Evolutionary conservation across 1,140 invertebrate genomes (phyloP).

Genomic region (Psix sp.): DNA sequence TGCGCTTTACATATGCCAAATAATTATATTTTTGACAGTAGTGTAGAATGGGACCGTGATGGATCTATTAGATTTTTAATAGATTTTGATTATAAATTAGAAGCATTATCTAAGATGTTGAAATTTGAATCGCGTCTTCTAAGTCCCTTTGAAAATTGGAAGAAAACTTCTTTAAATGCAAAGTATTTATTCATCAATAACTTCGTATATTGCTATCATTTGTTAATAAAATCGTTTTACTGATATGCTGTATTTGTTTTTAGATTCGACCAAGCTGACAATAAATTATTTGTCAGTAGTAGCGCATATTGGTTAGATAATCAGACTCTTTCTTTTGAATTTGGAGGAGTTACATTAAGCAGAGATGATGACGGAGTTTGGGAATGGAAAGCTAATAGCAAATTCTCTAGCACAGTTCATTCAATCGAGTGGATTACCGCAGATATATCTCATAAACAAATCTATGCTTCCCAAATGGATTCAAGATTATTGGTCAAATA

Average conservation of each 20-base stretch:
- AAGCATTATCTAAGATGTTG: slow-evolving; percentile 69
- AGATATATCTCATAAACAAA: slow-evolving; percentile 78
- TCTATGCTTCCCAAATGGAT: slow-evolving; percentile 72
- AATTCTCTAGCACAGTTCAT: slow-evolving; percentile 79
- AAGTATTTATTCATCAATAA: slow-evolving; percentile 78
- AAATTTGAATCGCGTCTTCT: slow-evolving; percentile 78
- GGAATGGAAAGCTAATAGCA: slow-evolving; percentile 76
- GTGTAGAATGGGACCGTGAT: slow-evolving; percentile 79
- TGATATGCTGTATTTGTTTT: slow-evolving; percentile 5
- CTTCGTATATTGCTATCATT: no score
- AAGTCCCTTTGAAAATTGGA: slow-evolving; percentile 86
- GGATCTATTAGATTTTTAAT: slow-evolving; percentile 77
- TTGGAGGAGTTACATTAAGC: slow-evolving; percentile 73
- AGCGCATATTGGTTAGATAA: slow-evolving; percentile 79
- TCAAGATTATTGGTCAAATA: slow-evolving; percentile 77
- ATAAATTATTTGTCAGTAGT: slow-evolving; percentile 69
- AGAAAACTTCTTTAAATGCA: slow-evolving; percentile 80
- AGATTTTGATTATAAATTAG: slow-evolving; percentile 75
- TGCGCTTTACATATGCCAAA: slow-evolving; percentile 69
- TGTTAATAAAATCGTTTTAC: slow-evolving; percentile 46
- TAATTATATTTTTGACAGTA: slow-evolving; percentile 74
- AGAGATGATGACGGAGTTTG: slow-evolving; percentile 63
- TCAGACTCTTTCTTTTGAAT: slow-evolving; percentile 77
- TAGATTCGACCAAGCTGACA: slow-evolving; percentile 71
- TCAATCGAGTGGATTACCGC: slow-evolving; percentile 78